Conservation (phyloP, 2,888 invertebrate genomes). For the Apamea monoglypha region DNA sequence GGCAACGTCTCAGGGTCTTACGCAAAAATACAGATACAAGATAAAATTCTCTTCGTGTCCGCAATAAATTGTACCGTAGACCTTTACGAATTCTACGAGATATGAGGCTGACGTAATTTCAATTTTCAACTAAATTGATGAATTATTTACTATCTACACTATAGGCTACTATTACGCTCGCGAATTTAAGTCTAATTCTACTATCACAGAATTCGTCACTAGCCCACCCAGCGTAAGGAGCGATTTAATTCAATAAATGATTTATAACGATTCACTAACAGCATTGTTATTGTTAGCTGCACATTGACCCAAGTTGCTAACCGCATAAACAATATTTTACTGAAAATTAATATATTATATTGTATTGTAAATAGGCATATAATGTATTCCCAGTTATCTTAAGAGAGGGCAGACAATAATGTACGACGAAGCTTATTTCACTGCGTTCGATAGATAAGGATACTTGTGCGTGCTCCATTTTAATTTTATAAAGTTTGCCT, state of each 20-base stretch:
- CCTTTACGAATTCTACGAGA: not conserved
- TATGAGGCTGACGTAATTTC: not conserved
- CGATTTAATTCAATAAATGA: constrained; percentile 65
- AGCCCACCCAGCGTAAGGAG: constrained; percentile 52
- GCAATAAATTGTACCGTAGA: not conserved
- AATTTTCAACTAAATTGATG: not conserved
- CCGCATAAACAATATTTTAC: constrained; percentile 66
- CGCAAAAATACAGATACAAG: not conserved
- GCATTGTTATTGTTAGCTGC: constrained; percentile 70
- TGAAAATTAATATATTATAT: constrained; percentile 65
- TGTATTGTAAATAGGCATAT: constrained; percentile 70
- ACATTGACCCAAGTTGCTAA: constrained; percentile 71
- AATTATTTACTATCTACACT: not conserved
- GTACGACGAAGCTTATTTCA: constrained; percentile 73
- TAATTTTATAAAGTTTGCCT: constrained; percentile 47
- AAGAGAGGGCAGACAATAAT: constrained; percentile 77
- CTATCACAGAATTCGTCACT: constrained; percentile 49
- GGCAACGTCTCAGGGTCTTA: not conserved
- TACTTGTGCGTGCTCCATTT: constrained; percentile 67
- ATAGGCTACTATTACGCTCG: not conserved
- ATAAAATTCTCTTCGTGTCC: not conserved
- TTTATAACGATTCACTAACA: constrained; percentile 55
- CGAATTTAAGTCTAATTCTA: constrained; percentile 13
- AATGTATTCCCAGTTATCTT: constrained; percentile 79
- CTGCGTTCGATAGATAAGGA: constrained; percentile 71